Evolutionary conservation across 2,797 vertebrate genomes (phyloP).

Genomic region (Florisuga fusca): DNA sequence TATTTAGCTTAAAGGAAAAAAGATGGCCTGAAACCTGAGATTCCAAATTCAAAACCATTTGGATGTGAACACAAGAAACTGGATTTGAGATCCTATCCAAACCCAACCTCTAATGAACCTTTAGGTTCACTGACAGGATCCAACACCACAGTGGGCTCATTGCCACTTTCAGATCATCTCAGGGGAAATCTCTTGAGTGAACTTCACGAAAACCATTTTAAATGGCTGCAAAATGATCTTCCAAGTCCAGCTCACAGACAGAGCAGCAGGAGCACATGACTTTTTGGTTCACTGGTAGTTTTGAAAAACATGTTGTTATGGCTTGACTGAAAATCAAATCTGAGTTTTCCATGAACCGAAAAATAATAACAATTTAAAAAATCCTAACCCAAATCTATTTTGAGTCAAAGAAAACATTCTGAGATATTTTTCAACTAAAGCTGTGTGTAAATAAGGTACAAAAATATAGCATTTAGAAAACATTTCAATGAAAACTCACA

Average conservation of each 20-base stretch:
- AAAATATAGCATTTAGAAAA: neutral
- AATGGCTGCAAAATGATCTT: neutral
- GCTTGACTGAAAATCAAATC: neutral
- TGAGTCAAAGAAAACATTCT: neutral
- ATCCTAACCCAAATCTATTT: neutral
- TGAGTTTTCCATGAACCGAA: neutral
- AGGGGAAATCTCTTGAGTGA: neutral
- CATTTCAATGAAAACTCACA: neutral
- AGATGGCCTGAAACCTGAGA: neutral
- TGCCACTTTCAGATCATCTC: neutral
- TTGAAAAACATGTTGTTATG: constrained; percentile 7
- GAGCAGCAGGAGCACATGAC: neutral
- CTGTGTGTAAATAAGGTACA: neutral
- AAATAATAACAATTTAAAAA: neutral
- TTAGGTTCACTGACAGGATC: neutral
- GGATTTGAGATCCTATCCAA: neutral
- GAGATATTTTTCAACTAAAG: constrained; percentile 3
- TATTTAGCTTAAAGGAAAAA: neutral
- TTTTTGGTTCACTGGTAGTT: constrained; percentile 13
- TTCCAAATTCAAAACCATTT: neutral
- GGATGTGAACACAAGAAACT: neutral
- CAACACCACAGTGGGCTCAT: neutral
- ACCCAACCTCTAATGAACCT: neutral
- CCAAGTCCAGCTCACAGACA: neutral
- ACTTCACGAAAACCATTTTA: neutral